Conservation (phyloP, 1,140 invertebrate species). For the Caerostris extrusa region DNA sequence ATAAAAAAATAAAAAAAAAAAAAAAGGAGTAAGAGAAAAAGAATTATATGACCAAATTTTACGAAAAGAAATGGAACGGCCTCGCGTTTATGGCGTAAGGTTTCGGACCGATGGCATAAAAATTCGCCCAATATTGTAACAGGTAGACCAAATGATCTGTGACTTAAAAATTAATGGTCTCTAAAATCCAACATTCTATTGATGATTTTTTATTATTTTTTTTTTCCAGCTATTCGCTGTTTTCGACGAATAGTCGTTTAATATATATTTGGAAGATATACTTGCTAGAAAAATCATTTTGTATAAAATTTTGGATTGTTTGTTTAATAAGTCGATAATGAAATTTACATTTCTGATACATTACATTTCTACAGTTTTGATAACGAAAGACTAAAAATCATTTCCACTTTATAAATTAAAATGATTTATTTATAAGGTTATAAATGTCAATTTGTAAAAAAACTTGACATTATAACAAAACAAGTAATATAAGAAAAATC, state of each 20-base stretch:
- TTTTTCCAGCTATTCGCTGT: neutral
- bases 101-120: constrained; percentile 19
- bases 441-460: too few species aligned
- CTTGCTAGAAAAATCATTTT: too few species aligned
- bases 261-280: too few species aligned
- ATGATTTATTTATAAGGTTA: too few species aligned
- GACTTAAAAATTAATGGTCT: neutral
- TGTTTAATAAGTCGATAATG: too few species aligned
- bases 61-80: constrained; percentile 14
- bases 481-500: too few species aligned
- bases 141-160: constrained; percentile 38
- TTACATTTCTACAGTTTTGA: too few species aligned
- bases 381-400: too few species aligned
- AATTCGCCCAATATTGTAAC: constrained; percentile 34
- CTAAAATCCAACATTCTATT: neutral
- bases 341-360: too few species aligned
- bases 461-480: too few species aligned
- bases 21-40: neutral
- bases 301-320: too few species aligned
- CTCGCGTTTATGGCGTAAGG: constrained; percentile 1
- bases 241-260: neutral
- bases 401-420: too few species aligned
- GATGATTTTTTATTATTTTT: neutral
- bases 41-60: constrained; percentile 54
- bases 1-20: neutral